Evolutionary conservation across 2,888 invertebrate species (phyloP), one percentile per base, ranked within the genome.

Genomic region (Mellilla xanthometata): DNA sequence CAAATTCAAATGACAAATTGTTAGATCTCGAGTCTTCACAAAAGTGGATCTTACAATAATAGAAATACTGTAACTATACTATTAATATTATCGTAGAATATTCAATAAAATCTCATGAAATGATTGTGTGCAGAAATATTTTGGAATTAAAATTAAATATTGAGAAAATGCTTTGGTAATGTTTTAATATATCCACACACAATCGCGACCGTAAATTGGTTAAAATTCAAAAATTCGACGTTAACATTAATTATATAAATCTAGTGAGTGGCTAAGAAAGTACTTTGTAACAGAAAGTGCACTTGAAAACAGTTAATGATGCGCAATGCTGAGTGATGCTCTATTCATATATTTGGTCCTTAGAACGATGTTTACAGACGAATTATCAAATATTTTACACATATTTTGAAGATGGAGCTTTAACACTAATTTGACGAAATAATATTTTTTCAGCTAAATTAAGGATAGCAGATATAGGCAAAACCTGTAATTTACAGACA

Each of bases 91-190:
- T 74, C 36, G 35, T 76, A 76, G 69, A 82, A 81, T 82, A 84
- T 77, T 79, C 81, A 81, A 81, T 86, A 78, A 83, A 82, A 80
- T 78, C 60, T 75, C 65, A 72, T 72, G 68, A 51, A 46, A 70
- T 55, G 72, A 65, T 71, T 60, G 60, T 57, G 72, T 74, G 72
- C 66, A 62, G 68, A 76, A 66, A 61, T 58, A 49, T 52, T 57
- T 12, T 19, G 12, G 26, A 35, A 40, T 35, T 39, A 30, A 34
- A 30, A 26, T 36, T 35, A 31, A 36, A 38, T 38, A 33, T 24
- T 12, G 29, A 22, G 19, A 34, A 32, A 48, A 58, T 49, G 57
- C 56, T 60, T 60, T 56, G 56, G 52, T 56, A 57, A 36, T 19
- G 40, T 9, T 13, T 55, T 22, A 32, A n/a, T 38, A 49, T 58